Percentiles rank a stretch among this genome's conserved stretches.
These are phyloP conservation scores for Drosophila mulleri DNA, from an alignment of 2,888 invertebrate genomes.

Conservation along the genomic window DNA sequence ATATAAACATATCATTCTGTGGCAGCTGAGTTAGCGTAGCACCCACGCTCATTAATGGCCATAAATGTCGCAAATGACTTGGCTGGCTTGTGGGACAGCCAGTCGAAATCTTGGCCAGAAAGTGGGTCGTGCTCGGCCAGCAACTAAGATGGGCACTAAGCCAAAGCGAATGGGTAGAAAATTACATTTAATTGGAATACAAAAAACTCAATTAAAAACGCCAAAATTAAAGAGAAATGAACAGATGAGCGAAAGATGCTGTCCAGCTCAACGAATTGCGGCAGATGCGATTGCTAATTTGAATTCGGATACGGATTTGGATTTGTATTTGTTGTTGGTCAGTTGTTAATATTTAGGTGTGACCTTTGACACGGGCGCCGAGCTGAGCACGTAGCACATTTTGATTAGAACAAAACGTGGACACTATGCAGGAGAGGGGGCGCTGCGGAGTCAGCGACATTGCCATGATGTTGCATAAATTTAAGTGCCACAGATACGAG, in stretches of 20 bases:
- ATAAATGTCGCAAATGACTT: conserved; percentile 35
- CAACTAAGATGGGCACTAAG: conserved; percentile 19
- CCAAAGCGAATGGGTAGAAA: conserved; percentile 51
- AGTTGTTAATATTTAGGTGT: conserved; percentile 44
- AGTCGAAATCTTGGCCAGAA: conserved; percentile 39
- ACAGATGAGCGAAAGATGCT: conserved; percentile 7
- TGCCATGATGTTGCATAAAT: conserved; percentile 80
- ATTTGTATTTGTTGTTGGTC: conserved; percentile 3
- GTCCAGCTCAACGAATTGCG: conserved; percentile 14
- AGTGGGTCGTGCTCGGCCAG: conserved; percentile 60
- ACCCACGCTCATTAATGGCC: conserved; percentile 36
- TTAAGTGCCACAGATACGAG: conserved; percentile 76
- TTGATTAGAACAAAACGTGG: conserved; percentile 71
- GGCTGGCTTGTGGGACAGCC: conserved; percentile 13
- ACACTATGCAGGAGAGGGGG: conserved; percentile 27
- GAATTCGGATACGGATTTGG: background rate
- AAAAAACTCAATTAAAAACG: conserved; percentile 55
- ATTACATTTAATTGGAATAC: conserved; percentile 65
- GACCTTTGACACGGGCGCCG: conserved; percentile 47
- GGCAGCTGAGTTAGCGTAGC: conserved; percentile 9
- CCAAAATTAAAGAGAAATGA: conserved; percentile 21
- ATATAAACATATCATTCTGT: background rate
- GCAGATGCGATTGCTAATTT: conserved; percentile 23
- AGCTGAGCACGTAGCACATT: conserved; percentile 66
- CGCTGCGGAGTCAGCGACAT: conserved; percentile 28